These are phyloP conservation scores for Trinorchestia longiramus DNA, from an alignment of 1,140 invertebrate species.

Conservation along the genomic window DNA sequence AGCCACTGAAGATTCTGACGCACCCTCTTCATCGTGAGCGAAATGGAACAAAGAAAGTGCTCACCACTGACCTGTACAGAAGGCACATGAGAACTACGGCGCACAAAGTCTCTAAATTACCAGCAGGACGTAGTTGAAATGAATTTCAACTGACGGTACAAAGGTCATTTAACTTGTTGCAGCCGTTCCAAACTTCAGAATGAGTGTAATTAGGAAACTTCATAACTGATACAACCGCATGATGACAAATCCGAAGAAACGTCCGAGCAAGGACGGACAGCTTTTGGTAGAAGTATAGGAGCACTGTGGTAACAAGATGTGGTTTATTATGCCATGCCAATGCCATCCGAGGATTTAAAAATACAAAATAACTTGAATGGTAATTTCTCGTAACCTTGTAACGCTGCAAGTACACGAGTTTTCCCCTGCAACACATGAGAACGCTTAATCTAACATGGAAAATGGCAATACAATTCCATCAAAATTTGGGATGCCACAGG, in stretches of 20 bases:
- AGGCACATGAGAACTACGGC: neutral
- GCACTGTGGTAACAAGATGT: neutral
- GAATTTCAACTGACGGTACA: neutral
- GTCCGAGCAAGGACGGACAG: neutral
- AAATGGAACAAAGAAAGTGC: neutral
- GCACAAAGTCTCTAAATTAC: neutral
- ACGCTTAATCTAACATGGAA: neutral
- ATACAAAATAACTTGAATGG: neutral
- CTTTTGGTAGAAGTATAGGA: neutral
- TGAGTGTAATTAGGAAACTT: constrained; percentile 1
- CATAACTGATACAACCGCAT: neutral
- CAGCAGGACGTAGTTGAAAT: neutral
- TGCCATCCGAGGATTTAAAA: neutral
- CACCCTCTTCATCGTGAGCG: neutral
- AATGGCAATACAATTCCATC: no score
- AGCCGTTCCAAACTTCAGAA: neutral
- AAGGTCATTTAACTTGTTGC: neutral
- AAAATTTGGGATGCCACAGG: no score
- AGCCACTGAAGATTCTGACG: no score
- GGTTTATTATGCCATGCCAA: neutral
- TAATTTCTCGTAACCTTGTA: neutral
- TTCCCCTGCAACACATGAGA: neutral
- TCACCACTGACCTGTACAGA: neutral
- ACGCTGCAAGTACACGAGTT: neutral
- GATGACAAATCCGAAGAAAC: neutral